phyloP scores from a whole-genome alignment of 2,888 invertebrate genomes.

The Drosophila buzzatii region DNA sequence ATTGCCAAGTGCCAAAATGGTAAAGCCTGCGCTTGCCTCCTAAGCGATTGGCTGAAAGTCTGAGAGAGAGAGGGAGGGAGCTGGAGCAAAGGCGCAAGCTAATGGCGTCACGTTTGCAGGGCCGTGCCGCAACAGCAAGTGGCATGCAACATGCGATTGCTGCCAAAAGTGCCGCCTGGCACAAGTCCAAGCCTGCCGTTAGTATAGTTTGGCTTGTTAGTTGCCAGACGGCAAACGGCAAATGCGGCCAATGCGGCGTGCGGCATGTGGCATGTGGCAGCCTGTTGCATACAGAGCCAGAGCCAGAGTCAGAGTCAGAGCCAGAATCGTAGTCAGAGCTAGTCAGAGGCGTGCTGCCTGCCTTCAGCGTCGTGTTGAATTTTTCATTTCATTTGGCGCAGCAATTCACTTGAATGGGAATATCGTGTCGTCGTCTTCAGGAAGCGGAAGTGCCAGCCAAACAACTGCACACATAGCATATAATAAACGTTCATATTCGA shows the following conservation, averaged over 20 bases:
- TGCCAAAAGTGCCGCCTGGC: conserved; percentile 83
- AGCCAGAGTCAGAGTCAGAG: conserved; percentile 10
- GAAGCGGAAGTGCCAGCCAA: conserved; percentile 79
- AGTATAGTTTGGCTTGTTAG: conserved; percentile 78
- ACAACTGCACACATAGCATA: conserved; percentile 73
- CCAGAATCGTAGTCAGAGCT: conserved; percentile 24
- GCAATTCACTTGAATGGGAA: conserved; percentile 83
- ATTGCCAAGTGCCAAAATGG: conserved; percentile 61
- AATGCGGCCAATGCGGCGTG: conserved; percentile 22
- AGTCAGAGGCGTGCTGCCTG: conserved; percentile 50
- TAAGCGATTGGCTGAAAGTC: conserved; percentile 16
- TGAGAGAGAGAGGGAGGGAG: neutral
- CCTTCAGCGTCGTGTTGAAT: conserved; percentile 76
- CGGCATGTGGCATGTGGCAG: conserved; percentile 36
- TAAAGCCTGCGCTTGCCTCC: conserved; percentile 34
- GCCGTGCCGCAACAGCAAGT: conserved; percentile 72
- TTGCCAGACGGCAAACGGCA: conserved; percentile 46
- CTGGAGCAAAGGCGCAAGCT: conserved; percentile 59
- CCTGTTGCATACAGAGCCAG: conserved; percentile 67
- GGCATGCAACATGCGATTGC: conserved; percentile 84
- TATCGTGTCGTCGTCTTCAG: conserved; percentile 77
- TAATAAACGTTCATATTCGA: conserved; percentile 73
- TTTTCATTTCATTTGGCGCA: conserved; percentile 83
- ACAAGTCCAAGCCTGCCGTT: conserved; percentile 73
- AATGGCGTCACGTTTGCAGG: conserved; percentile 83